A percentile compares a stretch with the other conserved stretches of the same genome.
Evolutionary conservation across 2,888 invertebrate species (phyloP).

Genomic region (Panorpa germanica): DNA sequence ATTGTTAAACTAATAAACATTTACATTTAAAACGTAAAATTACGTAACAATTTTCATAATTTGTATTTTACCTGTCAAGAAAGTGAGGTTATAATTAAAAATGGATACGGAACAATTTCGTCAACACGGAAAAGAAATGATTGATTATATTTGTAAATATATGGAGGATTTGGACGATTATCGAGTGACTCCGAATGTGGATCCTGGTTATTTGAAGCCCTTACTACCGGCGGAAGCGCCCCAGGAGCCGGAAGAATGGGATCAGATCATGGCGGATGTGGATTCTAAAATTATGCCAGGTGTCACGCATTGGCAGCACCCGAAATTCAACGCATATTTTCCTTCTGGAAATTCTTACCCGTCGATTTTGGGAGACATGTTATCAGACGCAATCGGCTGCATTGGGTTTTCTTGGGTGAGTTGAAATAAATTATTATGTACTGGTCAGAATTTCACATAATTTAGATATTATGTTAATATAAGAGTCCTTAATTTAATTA

Average conservation of each 20-base stretch:
- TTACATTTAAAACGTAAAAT: constrained; percentile 6
- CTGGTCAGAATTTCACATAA: no score
- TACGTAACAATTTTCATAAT: constrained; percentile 7
- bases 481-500: no score
- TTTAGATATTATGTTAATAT: no score
- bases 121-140: constrained; percentile 56
- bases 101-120: constrained; percentile 67
- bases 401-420: constrained; percentile 85
- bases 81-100: constrained; percentile 14
- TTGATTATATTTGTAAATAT: constrained; percentile 69
- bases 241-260: constrained; percentile 50
- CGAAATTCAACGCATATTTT: constrained; percentile 85
- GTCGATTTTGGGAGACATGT: constrained; percentile 77
- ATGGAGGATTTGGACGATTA: constrained; percentile 43
- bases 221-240: constrained; percentile 53
- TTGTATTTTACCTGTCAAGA: no score
- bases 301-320: constrained; percentile 86
- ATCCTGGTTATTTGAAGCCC: constrained; percentile 57
- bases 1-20: no score
- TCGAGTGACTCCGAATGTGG: constrained; percentile 55
- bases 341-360: constrained; percentile 85
- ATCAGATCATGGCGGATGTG: constrained; percentile 55
- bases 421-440: no score
- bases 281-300: constrained; percentile 66
- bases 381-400: constrained; percentile 72